phyloP scores from a whole-genome alignment of 2,888 invertebrate genomes.

The Villa cingulata region DNA sequence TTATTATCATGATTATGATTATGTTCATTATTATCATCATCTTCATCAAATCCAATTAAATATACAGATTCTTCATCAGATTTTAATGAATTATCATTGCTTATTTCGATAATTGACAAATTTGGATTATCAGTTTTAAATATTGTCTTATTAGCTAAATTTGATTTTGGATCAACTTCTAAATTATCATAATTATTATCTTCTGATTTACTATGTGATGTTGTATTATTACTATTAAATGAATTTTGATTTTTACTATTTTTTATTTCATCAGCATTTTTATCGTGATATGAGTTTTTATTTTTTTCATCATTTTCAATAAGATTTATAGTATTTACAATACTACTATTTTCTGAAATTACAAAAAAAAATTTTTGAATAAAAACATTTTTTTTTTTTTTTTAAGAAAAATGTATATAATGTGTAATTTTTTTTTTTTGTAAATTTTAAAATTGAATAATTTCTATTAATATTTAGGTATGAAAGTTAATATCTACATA shows the following conservation, averaged over 20 bases:
- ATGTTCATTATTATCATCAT: conserved; percentile 24
- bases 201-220: conserved; percentile 15
- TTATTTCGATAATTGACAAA: conserved; percentile 37
- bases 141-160: conserved; percentile 35
- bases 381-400: neutral
- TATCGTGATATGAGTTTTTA: neutral
- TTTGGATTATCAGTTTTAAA: conserved; percentile 34
- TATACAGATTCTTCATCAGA: conserved; percentile 27
- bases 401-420: too few species aligned
- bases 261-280: conserved; percentile 17
- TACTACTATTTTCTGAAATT: conserved; percentile 19
- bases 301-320: conserved; percentile 9
- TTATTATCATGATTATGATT: conserved; percentile 3
- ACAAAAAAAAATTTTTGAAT: neutral
- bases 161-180: conserved; percentile 34
- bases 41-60: conserved; percentile 27
- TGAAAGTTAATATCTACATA: too few species aligned
- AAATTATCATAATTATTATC: conserved; percentile 22
- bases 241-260: conserved; percentile 18
- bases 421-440: too few species aligned
- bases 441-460: too few species aligned
- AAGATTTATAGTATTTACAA: conserved; percentile 18
- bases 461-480: too few species aligned
- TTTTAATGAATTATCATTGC: conserved; percentile 25
- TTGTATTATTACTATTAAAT: too few species aligned